Base-by-base conservation (phyloP, 2,888 invertebrate species). In the Watsonalla binaria region DNA sequence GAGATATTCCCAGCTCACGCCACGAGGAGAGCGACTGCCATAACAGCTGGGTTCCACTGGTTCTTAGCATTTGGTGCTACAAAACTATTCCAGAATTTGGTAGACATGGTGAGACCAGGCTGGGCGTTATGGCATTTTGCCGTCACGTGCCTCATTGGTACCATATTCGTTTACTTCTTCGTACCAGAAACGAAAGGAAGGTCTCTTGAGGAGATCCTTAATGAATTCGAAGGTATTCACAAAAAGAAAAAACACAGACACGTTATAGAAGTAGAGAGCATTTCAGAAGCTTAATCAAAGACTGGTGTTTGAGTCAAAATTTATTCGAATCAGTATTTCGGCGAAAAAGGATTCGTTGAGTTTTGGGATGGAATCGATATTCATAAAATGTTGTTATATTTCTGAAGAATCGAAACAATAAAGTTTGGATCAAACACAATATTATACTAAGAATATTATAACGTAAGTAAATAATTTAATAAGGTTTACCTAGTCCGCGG, bases 31-130 rank as follows among this genome's bases (percentile, higher is more conserved):
- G 95, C 95, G 0, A 93, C 94, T 35, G 93, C 94, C 0, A 84
- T 95, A n/a, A 93, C 94, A 0, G 93, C 93, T 5, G 92, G 93
- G 9, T 89, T 93, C 52, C 95, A 94, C 66, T 95, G 95, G 95
- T 83, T 92, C 11, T 77, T 93, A n/a, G 94, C 94, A 0, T 95
- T 95, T 67, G 78, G 86, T 0, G 93, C 93, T 0, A 93, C 94
- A 0, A 92, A 92, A 57, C 71, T 93, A 24, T 95, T 94, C 51
- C 92, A 93, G 61, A 92, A 93, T 55, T 80, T 96, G 63, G 81
- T 90, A 0, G 81, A 81, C 5, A 62, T 75, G 47, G 84, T 94
- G 0, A 92, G 92, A n/a, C 82, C 91, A 11, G 93, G 93, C 0
- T 92, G 92, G 76, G 92, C 94, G 0, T 93, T 96, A 60, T 93